Base-by-base conservation (phyloP, 2,113 vertebrate genomes). In the Oreamnos americanus region DNA sequence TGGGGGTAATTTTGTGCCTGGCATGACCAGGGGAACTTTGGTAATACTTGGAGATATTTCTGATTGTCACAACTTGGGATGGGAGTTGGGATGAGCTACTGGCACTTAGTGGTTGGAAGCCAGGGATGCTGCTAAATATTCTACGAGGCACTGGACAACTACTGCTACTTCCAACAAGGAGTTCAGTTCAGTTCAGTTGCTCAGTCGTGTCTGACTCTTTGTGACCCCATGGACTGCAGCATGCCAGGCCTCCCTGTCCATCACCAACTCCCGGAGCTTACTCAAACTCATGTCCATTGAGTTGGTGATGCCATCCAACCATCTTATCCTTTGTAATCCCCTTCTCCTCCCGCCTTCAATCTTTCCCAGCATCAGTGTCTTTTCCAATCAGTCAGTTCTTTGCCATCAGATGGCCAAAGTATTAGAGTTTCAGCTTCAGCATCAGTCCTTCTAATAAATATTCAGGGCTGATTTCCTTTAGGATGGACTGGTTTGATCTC, bases 111-210 rank as follows among this genome's bases (percentile, higher is more conserved):
- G 25, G 36, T 45, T 43, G 15, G 30, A 78, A 11, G 26, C 47
- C 3, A 62, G 13, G 26, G n/a, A 25, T 64, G 1, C 51, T 43
- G 10, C 28, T 53, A 45, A 87, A 88, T 7, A 49, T 43, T 7
- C 43, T 36, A 17, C 0, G 6, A 16, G 1, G 25, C 5, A 36
- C 8, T 21, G 36, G 4, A 28, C 23, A n/a, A 13, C 19, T 55
- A 87, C 11, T 8, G 16, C 7, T 8, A 3, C 16, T 1, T 49
- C 36, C 14, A 60, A 19, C 3, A 88, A 67, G 5, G 67, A 39
- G 19, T 71, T 71, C 67, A 39, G 64, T 5, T 21, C 64, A 21
- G n/a, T 71, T 71, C 67, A 71, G n/a, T 71, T 0, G 0, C 9
- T 71, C 67, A 71, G n/a, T 71, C 2, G 0, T 6, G 67, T 39